A percentile compares a stretch with the other conserved stretches of the same genome.
Conservation (phyloP, 2,888 invertebrate species). For the Sepiola atlantica region DNA sequence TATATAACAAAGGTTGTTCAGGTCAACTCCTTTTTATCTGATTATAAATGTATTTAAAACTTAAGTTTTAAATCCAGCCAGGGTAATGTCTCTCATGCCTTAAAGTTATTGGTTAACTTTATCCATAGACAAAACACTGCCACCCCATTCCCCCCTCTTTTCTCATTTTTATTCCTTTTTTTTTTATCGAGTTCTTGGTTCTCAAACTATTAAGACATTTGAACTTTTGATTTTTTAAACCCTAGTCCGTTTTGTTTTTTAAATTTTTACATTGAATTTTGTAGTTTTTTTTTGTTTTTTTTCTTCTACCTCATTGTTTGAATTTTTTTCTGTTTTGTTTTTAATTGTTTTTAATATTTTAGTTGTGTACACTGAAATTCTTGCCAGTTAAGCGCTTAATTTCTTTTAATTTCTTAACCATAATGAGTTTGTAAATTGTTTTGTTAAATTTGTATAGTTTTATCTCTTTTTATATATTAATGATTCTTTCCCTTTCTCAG, state of each 20-base stretch:
- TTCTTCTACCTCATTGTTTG: background rate
- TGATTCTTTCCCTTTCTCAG: background rate
- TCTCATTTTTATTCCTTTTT: background rate
- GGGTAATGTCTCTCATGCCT: background rate
- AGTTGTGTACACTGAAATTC: background rate
- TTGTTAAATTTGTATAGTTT: background rate
- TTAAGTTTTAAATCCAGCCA: background rate
- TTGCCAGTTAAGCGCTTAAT: background rate
- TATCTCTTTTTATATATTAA: background rate
- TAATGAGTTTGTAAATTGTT: slow-evolving; percentile 9
- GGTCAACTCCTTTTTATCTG: background rate
- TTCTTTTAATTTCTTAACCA: background rate
- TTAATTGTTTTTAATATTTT: background rate
- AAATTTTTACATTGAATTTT: background rate
- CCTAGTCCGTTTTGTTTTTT: background rate
- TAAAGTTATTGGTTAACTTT: background rate
- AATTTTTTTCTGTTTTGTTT: background rate
- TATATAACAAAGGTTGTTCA: background rate
- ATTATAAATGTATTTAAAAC: background rate
- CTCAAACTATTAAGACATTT: background rate
- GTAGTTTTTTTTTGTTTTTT: background rate
- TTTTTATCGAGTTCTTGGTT: background rate
- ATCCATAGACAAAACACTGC: no score
- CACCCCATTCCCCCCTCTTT: no score
- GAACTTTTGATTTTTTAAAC: background rate